Evolutionary conservation across 1,140 invertebrate species (phyloP).

Genomic region (Tetraneura akinire): DNA sequence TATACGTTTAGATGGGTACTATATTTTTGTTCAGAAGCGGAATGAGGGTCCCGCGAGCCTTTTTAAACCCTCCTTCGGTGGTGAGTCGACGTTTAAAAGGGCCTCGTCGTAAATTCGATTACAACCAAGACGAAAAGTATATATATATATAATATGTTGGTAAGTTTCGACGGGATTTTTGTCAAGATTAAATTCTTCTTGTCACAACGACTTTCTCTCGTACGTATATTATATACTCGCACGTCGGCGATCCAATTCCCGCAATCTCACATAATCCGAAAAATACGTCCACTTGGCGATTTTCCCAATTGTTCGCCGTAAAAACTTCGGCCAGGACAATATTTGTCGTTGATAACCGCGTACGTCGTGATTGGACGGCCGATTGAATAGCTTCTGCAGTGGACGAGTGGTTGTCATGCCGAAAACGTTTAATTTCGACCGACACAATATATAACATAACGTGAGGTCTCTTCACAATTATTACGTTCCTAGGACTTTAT

Average conservation of each 20-base stretch:
- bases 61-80: conserved; percentile 30
- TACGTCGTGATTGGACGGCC: conserved; percentile 28
- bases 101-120: conserved; percentile 49
- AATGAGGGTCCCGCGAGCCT: conserved; percentile 18
- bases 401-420: background rate
- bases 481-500: no score
- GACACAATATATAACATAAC: no score
- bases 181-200: conserved; percentile 50
- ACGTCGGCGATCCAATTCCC: conserved; percentile 31
- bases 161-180: conserved; percentile 37
- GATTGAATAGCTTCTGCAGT: conserved; percentile 22
- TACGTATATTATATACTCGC: background rate
- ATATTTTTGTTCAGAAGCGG: background rate
- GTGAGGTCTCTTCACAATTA: no score
- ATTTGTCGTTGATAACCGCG: conserved; percentile 38
- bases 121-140: background rate
- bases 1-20: background rate
- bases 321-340: conserved; percentile 46
- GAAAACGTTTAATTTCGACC: background rate
- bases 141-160: background rate
- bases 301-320: conserved; percentile 49
- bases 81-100: conserved; percentile 28
- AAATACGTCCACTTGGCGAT: conserved; percentile 45
- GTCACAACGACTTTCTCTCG: conserved; percentile 4
- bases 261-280: conserved; percentile 46